Base-by-base conservation (phyloP, 1,140 invertebrate species). In the Aradophagus sp. region DNA sequence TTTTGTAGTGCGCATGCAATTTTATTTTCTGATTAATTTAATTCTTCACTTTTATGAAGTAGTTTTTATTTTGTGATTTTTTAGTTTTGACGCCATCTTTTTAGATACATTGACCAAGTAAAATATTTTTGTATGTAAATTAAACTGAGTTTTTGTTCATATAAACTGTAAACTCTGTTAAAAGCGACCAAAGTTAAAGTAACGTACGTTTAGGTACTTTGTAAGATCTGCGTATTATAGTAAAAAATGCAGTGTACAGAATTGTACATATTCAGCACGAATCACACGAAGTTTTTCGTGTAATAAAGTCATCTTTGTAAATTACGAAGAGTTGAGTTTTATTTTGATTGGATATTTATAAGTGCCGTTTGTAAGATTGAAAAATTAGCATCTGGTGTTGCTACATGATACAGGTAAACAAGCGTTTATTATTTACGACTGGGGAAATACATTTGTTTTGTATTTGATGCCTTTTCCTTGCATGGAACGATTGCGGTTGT, bases 351-450 rank as follows among this genome's bases (percentile, higher is more conserved):
- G 39, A 17, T 45, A 16, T 23, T 65, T 41, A 31, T 15, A 16
- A 50, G 50, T 50, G 52, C 68, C 68, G 38, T 70, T 58, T 73
- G 42, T 68, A 55, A 70, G 67, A 50, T 26, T 38, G 23, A 56
- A 79, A 78, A 75, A 81, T 71, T 74, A 74, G 26, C 61, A 69
- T 75, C 74, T 35, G 16, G n/a, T 29, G 59, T 79, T 77, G 65
- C 67, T 67, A 58, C 76, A 52, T 68, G 45, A 44, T 63, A 56
- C 77, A 82, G 80, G 80, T 82, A 81, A 82, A 77, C 73, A 52
- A 47, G 42, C 72, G 65, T 58, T 35, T 52, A 41, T 38, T 39
- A 36, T 55, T 56, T 42, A 13, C 10, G 31, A 19, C 31, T 47
- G 29, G 35, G 19, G 41, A 48, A 69, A 69, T 69, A 44, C 48